phyloP scores from a whole-genome alignment of 2,113 vertebrate genomes.

The Myrmecophaga tridactyla region DNA sequence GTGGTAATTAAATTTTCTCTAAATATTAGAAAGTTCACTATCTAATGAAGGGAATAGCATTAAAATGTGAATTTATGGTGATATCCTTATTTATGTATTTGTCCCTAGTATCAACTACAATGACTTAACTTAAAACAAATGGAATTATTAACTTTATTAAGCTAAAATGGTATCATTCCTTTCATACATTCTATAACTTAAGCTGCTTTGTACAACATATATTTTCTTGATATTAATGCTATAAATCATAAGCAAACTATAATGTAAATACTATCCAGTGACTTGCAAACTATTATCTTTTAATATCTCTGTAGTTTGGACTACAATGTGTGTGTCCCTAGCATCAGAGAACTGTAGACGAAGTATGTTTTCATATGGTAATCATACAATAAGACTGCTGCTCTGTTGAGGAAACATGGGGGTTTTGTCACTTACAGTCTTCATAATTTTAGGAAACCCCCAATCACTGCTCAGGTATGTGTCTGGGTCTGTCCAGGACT shows the following conservation, averaged over 20 bases:
- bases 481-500: not conserved
- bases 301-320: not conserved
- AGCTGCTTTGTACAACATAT: not conserved
- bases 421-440: not conserved
- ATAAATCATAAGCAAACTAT: not conserved
- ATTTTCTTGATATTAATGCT: not conserved
- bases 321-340: not conserved
- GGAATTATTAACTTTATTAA: not conserved
- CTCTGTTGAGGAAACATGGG: not conserved
- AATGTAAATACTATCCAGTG: not conserved
- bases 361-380: not conserved
- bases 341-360: not conserved
- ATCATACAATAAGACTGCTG: not conserved
- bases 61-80: not conserved
- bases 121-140: not conserved
- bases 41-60: not conserved
- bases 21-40: not conserved
- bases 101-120: not conserved
- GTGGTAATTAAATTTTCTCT: not conserved
- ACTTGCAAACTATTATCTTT: not conserved
- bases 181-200: not conserved
- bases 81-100: not conserved
- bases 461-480: not conserved
- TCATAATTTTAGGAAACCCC: not conserved
- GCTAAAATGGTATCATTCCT: not conserved